phyloP scores from a whole-genome alignment of 2,113 vertebrate species.

The Pipra filicauda region DNA sequence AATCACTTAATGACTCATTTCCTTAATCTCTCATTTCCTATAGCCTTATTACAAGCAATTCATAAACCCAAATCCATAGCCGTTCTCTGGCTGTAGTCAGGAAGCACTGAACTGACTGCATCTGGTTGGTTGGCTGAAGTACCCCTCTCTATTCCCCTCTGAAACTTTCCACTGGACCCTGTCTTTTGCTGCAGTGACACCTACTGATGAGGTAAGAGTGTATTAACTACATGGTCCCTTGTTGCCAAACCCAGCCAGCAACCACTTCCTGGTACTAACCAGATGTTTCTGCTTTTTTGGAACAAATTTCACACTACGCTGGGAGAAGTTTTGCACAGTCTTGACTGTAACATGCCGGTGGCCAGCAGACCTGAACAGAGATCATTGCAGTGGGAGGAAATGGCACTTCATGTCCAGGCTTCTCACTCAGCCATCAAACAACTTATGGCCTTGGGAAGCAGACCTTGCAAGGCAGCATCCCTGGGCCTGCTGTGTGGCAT shows the following conservation, averaged over 20 bases:
- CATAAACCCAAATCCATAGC: conserved; percentile 67
- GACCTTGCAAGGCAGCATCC: background rate
- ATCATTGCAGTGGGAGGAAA: background rate
- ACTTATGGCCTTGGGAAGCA: background rate
- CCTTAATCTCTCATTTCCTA: conserved; percentile 76
- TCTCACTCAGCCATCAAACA: background rate
- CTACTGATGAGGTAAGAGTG: conserved; percentile 72
- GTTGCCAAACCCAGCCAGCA: conserved; percentile 54
- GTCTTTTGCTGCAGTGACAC: conserved; percentile 70
- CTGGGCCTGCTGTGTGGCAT: background rate
- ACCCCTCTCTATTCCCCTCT: conserved; percentile 23
- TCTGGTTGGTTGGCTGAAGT: conserved; percentile 60
- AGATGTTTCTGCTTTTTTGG: conserved; percentile 66
- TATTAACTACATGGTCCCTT: conserved; percentile 34
- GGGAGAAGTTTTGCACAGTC: background rate
- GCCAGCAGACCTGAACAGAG: background rate
- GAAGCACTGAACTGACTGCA: conserved; percentile 57
- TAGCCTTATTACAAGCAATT: conserved; percentile 71
- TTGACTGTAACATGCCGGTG: background rate
- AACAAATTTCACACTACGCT: conserved; percentile 45
- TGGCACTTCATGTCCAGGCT: background rate
- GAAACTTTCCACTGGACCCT: conserved; percentile 64
- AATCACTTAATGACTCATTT: conserved; percentile 77
- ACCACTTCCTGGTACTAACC: conserved; percentile 67
- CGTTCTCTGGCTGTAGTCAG: conserved; percentile 54